These are phyloP conservation scores for Halocynthia roretzi DNA, from an alignment of 23 tunicate species.

Conservation along the genomic window DNA sequence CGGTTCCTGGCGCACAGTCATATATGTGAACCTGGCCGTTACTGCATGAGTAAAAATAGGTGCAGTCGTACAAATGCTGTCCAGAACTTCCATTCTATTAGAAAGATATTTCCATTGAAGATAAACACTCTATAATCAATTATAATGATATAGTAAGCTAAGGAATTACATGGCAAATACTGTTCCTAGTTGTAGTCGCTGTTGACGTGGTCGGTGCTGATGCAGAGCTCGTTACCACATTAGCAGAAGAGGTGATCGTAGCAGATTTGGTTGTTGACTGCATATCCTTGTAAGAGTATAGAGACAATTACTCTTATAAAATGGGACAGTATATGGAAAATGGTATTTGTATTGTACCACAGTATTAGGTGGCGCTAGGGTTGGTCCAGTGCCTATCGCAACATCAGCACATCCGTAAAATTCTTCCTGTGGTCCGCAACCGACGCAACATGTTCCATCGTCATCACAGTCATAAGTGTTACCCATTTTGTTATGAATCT, in stretches of 20 bases:
- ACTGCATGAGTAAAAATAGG: conserved; percentile 39
- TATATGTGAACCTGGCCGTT: background rate
- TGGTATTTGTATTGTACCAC: background rate
- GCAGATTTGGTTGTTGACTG: background rate
- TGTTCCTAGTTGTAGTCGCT: background rate
- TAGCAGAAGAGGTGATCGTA: background rate
- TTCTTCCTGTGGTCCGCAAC: conserved; percentile 79
- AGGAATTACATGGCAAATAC: background rate
- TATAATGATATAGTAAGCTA: too few species aligned
- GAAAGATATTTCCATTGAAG: background rate
- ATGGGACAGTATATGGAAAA: background rate
- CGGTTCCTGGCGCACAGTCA: conserved; percentile 51
- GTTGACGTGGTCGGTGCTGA: background rate
- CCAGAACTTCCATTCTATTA: conserved; percentile 14
- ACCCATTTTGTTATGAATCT: conserved; percentile 2
- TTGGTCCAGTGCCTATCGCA: conserved; percentile 33
- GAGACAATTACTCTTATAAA: background rate
- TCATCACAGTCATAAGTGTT: conserved; percentile 54
- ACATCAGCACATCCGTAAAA: conserved; percentile 89
- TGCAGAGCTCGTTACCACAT: background rate
- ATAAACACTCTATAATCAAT: too few species aligned
- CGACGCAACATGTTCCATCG: conserved; percentile 32
- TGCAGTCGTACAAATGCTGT: conserved; percentile 26
- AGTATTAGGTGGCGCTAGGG: conserved; percentile 5
- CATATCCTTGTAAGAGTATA: background rate